phyloP scores from a whole-genome alignment of 2,888 invertebrate genomes.

The Napeogenes inachia region DNA sequence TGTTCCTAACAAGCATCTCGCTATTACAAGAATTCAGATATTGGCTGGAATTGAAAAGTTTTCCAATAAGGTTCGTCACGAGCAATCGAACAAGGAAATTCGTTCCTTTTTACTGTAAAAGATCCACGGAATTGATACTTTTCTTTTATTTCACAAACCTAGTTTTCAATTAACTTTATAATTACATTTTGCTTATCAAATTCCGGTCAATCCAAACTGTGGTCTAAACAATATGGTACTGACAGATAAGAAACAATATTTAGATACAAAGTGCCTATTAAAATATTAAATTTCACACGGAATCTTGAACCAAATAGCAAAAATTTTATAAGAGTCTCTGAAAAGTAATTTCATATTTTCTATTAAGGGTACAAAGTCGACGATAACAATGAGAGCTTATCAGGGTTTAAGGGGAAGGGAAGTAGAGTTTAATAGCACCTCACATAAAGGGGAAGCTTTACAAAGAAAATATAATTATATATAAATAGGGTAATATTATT shows the following conservation, averaged over 20 bases:
- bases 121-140: constrained; percentile 22
- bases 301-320: constrained; percentile 1
- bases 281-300: background rate
- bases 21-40: constrained; percentile 17
- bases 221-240: too few relatives aligned
- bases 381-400: constrained; percentile 35
- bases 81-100: constrained; percentile 26
- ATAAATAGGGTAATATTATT: constrained; percentile 8
- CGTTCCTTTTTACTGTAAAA: constrained; percentile 30
- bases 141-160: constrained; percentile 5
- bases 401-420: constrained; percentile 22
- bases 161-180: background rate
- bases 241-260: background rate
- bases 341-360: constrained; percentile 29
- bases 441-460: constrained; percentile 26
- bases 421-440: constrained; percentile 29
- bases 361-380: constrained; percentile 33
- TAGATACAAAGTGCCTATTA: background rate
- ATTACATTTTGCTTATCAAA: background rate
- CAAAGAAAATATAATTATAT: constrained; percentile 19
- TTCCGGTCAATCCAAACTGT: background rate
- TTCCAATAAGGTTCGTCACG: constrained; percentile 35
- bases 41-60: constrained; percentile 32
- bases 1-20: constrained; percentile 14
- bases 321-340: constrained; percentile 21